Conservation (phyloP, 2,888 invertebrate genomes). For the Parthenolecanium corni region DNA sequence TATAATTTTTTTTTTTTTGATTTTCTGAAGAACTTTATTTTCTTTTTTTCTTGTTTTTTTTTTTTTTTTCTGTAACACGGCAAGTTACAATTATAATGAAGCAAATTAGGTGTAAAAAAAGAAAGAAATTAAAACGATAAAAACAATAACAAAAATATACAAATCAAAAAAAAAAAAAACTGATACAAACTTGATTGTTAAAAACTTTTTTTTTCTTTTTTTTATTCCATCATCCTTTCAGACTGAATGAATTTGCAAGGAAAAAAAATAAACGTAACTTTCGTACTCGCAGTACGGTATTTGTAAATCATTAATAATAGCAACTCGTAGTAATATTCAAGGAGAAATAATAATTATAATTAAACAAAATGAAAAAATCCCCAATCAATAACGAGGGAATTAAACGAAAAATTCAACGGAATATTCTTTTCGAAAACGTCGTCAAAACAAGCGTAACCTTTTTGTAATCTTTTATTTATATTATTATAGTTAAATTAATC, state of each 20-base stretch:
- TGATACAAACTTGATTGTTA: background rate
- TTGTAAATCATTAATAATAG: background rate
- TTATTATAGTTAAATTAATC: background rate
- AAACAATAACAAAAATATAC: constrained; percentile 1
- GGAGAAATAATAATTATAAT: background rate
- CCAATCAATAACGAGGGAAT: background rate
- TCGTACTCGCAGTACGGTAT: background rate
- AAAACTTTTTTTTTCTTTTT: background rate
- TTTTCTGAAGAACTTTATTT: background rate
- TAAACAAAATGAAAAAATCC: background rate
- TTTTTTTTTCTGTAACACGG: background rate
- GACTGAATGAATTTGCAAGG: background rate
- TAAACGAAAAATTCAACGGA: background rate
- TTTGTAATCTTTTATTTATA: no score
- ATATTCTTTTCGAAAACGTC: background rate
- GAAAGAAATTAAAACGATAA: background rate
- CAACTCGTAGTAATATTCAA: background rate
- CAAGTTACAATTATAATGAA: background rate
- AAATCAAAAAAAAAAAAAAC: background rate
- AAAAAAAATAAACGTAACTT: background rate
- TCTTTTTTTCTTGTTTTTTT: background rate
- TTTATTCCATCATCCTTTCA: background rate
- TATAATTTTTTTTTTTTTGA: background rate
- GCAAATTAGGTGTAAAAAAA: background rate
- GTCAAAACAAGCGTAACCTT: constrained; percentile 11